Evolutionary conservation across 2,888 invertebrate genomes (phyloP).

Genomic region (Spodoptera picta): DNA sequence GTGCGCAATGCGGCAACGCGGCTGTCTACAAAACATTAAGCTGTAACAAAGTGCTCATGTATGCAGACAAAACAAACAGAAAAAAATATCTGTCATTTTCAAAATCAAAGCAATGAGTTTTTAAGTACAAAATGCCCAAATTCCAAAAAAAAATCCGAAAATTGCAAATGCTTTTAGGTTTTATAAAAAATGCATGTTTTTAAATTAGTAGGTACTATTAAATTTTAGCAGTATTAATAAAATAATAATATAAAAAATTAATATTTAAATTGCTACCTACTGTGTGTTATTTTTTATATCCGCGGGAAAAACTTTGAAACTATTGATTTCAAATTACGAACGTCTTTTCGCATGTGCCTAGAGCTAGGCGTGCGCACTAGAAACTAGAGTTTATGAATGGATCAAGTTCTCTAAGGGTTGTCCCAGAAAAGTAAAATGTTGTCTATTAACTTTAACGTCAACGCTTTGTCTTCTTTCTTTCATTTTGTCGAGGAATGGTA

Average conservation of each 20-base stretch:
- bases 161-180: no score
- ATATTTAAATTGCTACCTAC: not conserved
- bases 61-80: slow-evolving; percentile 40
- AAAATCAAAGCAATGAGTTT: not conserved
- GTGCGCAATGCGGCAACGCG: slow-evolving; percentile 86
- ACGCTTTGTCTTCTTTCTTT: slow-evolving; percentile 23
- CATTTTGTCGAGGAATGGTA: not conserved
- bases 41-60: slow-evolving; percentile 53
- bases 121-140: not conserved
- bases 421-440: slow-evolving; percentile 29
- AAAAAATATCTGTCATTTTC: not conserved
- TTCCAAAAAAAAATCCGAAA: no score
- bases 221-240: no score
- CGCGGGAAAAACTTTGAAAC: slow-evolving; percentile 60
- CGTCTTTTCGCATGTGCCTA: slow-evolving; percentile 58
- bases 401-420: slow-evolving; percentile 35
- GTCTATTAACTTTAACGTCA: slow-evolving; percentile 32
- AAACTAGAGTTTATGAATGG: slow-evolving; percentile 33
- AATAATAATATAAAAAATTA: no score
- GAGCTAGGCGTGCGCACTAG: slow-evolving; percentile 61
- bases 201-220: no score
- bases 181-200: no score
- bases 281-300: slow-evolving; percentile 5
- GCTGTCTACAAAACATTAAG: slow-evolving; percentile 70
- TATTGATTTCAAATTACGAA: slow-evolving; percentile 60